Conservation (phyloP, 2,797 vertebrate genomes). For the Falco peregrinus region DNA sequence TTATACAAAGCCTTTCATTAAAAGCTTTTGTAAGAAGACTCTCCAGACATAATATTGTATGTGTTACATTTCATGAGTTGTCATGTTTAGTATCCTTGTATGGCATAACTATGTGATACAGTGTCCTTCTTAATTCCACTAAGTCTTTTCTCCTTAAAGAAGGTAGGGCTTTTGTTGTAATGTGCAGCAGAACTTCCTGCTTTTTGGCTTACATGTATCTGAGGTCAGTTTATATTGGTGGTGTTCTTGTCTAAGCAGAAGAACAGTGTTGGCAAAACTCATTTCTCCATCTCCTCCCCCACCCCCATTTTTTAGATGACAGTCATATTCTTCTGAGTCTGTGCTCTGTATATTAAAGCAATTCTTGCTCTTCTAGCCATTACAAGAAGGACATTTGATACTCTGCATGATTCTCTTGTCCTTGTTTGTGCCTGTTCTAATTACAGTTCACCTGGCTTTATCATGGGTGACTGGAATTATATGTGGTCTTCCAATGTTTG, state of each 20-base stretch:
- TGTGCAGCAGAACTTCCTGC: not conserved
- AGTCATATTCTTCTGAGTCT: not conserved
- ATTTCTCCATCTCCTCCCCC: not conserved
- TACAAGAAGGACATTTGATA: not conserved
- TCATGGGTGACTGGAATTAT: not conserved
- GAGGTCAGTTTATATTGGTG: slow-evolving; percentile 21
- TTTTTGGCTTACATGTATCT: not conserved
- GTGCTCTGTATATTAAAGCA: not conserved
- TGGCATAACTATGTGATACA: not conserved
- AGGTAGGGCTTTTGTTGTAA: slow-evolving; percentile 10
- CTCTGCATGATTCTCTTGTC: not conserved
- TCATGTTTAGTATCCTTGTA: not conserved
- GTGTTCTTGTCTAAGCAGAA: not conserved
- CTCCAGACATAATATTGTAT: rapidly evolving
- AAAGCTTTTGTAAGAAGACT: not conserved
- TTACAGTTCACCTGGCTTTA: not conserved
- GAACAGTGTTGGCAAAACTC: not conserved
- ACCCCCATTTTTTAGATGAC: not conserved
- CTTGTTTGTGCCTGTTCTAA: not conserved
- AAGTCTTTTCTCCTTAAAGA: slow-evolving; percentile 27
- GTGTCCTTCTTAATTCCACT: not conserved
- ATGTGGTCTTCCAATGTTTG: not conserved
- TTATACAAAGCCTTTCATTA: not conserved
- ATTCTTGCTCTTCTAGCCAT: not conserved
- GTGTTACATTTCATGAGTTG: not conserved